Conservation (phyloP, 1,140 invertebrate species). For the Wasmannia auropunctata region DNA sequence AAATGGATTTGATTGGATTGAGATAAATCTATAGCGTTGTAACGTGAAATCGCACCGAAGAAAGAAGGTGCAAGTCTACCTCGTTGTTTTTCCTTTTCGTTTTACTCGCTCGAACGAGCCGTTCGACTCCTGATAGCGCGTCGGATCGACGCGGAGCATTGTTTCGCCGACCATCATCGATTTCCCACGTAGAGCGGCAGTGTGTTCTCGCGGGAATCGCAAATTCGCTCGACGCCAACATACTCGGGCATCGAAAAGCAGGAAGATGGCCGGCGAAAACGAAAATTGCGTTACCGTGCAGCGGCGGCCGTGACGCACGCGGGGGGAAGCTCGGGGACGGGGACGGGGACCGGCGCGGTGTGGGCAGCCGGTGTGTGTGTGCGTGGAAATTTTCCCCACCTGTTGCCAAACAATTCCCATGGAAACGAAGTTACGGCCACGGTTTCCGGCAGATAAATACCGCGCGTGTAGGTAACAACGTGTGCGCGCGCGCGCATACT, state of each 20-base stretch:
- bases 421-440: slow-evolving; percentile 81
- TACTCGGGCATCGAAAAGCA: slow-evolving; percentile 37
- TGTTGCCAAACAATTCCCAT: slow-evolving; percentile 84
- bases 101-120: not conserved
- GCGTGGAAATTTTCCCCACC: slow-evolving; percentile 83
- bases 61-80: not conserved
- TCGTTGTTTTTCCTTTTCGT: not conserved
- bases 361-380: slow-evolving; percentile 72
- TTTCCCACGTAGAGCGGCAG: slow-evolving; percentile 6
- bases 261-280: slow-evolving; percentile 59
- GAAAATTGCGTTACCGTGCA: slow-evolving; percentile 42
- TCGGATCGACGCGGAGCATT: not conserved
- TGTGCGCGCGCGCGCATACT: slow-evolving; percentile 15
- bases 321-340: not conserved
- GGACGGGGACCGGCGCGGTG: too few relatives aligned
- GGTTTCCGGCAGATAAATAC: slow-evolving; percentile 78
- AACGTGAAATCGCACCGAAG: not conserved
- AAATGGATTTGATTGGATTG: not conserved
- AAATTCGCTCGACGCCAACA: slow-evolving; percentile 30
- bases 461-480: slow-evolving; percentile 53
- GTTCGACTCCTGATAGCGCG: not conserved
- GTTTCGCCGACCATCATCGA: slow-evolving; percentile 29
- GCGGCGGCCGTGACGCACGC: too few relatives aligned
- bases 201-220: slow-evolving; percentile 46
- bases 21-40: not conserved